Evolutionary conservation across 2,113 vertebrate genomes (phyloP), one percentile per base, ranked within the genome.

Genomic region (Sialia sialis): DNA sequence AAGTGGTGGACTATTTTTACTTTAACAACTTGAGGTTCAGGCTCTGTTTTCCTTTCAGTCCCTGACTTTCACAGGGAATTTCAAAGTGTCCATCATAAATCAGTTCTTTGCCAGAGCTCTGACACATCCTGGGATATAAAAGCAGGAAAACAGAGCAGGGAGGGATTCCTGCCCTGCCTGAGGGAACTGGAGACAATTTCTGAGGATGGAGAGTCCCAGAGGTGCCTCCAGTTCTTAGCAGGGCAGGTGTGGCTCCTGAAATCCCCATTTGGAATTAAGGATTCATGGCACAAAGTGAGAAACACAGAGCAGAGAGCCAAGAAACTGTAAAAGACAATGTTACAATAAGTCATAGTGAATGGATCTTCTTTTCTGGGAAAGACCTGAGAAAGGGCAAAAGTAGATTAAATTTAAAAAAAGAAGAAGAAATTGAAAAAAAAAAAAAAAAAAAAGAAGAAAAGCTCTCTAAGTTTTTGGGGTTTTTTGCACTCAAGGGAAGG

Each of bases 331-430:
- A 29, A 55, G 29, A 79, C n/a, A 68, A 34, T 30, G 59, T 41
- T 75, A 27, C 17, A 39, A 88, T 44, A 90, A 93, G 34, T 60
- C 86, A 44, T 3, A 2, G 77, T 27, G 88, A 92, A 82, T 49
- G 83, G 49, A 74, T 49, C 55, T 58, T 67, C 80, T 60, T 73
- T 84, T 52, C 87, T 74, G 84, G 87, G 55, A 84, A 91, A 87
- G 63, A 68, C 29, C 67, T 44, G 72, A 68, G 62, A 86, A 80
- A 70, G 60, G 43, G 62, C 62, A 94, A 55, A 86, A 84, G 22
- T 13, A 80, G 32, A 59, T 89, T 70, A 51, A 59, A 67, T 34
- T 26, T 1, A 26, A 27, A 54, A 23, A 34, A 39, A 18, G 20
- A 22, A 36, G 30, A 49, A 26, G 9, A 26, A 19, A 34, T 14